Evolutionary conservation across 2,888 invertebrate species (phyloP).

Genomic region (Synergus japonicus): DNA sequence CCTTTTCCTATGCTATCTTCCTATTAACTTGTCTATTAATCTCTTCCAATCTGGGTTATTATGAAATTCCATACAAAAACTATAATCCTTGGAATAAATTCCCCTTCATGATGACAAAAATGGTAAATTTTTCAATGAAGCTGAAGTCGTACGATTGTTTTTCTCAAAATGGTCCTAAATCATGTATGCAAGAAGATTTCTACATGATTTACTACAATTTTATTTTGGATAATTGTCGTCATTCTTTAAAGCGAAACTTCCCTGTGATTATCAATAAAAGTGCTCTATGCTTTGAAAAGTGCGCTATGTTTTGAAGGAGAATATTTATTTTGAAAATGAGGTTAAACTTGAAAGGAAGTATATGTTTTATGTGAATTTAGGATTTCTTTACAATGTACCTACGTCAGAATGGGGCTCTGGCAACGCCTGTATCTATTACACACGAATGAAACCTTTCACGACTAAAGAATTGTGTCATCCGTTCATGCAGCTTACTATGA

Average conservation of each 20-base stretch:
- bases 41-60: not conserved
- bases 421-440: constrained; percentile 30
- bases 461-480: constrained; percentile 36
- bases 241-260: too few relatives aligned
- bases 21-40: not conserved
- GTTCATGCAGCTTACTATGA: constrained; percentile 33
- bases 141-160: not conserved
- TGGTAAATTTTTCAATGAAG: not conserved
- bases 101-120: too few relatives aligned
- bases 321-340: constrained; percentile 12
- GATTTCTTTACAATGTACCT: constrained; percentile 28
- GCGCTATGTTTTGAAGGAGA: not conserved
- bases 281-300: too few relatives aligned
- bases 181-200: too few relatives aligned
- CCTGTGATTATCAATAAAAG: not conserved
- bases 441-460: constrained; percentile 31
- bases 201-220: too few relatives aligned
- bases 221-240: not conserved
- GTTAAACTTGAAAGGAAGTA: constrained; percentile 22
- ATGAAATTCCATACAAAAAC: not conserved
- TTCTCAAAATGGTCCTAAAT: not conserved
- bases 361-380: constrained; percentile 21
- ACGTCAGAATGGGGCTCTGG: constrained; percentile 31
- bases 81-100: constrained; percentile 12
- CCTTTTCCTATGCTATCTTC: not conserved